Evolutionary conservation across 2,888 invertebrate genomes (phyloP).

Genomic region (Aphidoletes aphidimyza): DNA sequence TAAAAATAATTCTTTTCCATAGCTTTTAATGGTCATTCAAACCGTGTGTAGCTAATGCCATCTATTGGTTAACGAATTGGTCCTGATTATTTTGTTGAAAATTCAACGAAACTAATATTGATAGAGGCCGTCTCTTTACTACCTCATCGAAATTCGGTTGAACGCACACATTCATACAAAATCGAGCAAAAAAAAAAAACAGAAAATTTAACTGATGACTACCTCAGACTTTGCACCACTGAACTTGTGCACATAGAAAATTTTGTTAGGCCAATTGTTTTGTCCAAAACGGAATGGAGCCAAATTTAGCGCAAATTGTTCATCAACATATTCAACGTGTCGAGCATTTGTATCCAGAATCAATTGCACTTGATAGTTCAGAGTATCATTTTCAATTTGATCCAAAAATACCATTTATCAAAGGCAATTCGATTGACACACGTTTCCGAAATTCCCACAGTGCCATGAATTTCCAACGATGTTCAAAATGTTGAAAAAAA

Average conservation of each 20-base stretch:
- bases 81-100: too few species aligned
- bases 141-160: too few species aligned
- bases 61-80: neutral
- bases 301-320: neutral
- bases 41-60: neutral
- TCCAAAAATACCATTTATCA: neutral
- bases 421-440: neutral
- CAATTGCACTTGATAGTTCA: neutral
- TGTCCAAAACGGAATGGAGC: neutral
- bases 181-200: too few species aligned
- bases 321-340: neutral
- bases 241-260: too few species aligned
- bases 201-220: too few species aligned
- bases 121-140: too few species aligned
- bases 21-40: too few species aligned
- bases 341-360: neutral
- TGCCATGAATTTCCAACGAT: neutral
- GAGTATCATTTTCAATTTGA: neutral
- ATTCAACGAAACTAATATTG: too few species aligned
- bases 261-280: neutral
- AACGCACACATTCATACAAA: neutral
- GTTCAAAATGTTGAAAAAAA: constrained; percentile 1
- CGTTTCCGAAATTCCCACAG: neutral
- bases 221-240: neutral
- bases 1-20: too few species aligned